Percentiles rank a stretch among this genome's conserved stretches.
Conservation (phyloP, 2,797 vertebrate species). For the Myotis vivesi region DNA sequence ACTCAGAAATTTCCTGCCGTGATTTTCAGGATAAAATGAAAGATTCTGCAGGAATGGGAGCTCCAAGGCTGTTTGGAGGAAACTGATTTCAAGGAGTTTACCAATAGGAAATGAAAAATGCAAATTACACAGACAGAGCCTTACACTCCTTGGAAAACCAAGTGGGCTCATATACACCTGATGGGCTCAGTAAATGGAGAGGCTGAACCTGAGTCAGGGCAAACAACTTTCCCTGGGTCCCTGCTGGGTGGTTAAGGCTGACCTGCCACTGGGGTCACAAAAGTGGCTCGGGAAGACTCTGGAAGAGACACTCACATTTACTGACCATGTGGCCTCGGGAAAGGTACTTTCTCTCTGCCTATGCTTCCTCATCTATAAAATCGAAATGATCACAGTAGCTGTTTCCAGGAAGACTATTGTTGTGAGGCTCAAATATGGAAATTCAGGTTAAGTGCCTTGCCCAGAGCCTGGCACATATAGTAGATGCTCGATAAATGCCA, state of each 20-base stretch:
- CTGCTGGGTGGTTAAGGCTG: neutral
- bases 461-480: neutral
- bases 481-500: neutral
- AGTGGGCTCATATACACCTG: neutral
- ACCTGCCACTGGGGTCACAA: no score
- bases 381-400: neutral
- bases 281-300: neutral
- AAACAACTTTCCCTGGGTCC: neutral
- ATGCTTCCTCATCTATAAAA: neutral
- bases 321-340: neutral
- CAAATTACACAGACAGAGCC: conserved; percentile 50
- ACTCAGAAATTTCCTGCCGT: conserved; percentile 73
- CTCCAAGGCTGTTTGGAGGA: conserved; percentile 52
- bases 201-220: neutral
- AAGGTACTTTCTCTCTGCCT: neutral
- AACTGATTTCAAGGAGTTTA: conserved; percentile 74
- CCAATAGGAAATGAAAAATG: conserved; percentile 73
- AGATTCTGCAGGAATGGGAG: conserved; percentile 59
- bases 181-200: conserved; percentile 48
- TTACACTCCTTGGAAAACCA: conserved; percentile 42
- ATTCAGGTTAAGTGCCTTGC: neutral
- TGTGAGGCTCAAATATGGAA: neutral
- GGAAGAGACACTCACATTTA: neutral
- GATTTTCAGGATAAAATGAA: conserved; percentile 80
- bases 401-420: neutral